phyloP scores from a whole-genome alignment of 2,797 vertebrate genomes.

The Poeciliopsis gracilis region DNA sequence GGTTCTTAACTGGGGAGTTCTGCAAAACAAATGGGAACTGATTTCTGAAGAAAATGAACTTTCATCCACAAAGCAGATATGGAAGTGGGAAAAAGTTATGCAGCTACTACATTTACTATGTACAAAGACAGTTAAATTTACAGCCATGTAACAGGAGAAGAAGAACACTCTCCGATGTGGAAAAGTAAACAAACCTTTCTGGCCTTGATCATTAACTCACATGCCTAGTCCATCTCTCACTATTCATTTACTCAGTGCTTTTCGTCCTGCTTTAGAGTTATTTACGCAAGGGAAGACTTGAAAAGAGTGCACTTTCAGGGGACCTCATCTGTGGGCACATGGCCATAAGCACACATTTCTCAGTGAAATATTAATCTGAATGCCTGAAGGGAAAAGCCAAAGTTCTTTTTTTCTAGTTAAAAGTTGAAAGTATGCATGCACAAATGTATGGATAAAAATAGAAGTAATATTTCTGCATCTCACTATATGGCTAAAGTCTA shows the following conservation, averaged over 20 bases:
- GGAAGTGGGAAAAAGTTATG: not conserved
- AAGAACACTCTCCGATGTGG: not conserved
- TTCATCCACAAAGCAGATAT: not conserved
- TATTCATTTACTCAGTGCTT: not conserved
- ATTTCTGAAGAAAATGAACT: not conserved
- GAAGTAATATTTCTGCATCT: not conserved
- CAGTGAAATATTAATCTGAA: conserved; percentile 6
- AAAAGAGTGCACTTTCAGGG: not conserved
- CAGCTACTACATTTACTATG: not conserved
- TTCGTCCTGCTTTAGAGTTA: conserved; percentile 2
- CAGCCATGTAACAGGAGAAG: not conserved
- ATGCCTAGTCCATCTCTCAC: not conserved
- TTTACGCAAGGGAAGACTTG: conserved; percentile 8
- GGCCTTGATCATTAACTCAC: conserved; percentile 5
- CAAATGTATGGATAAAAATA: not conserved
- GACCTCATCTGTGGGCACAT: conserved; percentile 4
- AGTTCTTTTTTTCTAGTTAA: not conserved
- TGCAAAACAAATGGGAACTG: not conserved
- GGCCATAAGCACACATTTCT: not conserved
- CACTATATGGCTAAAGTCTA: not conserved
- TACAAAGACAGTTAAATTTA: not conserved
- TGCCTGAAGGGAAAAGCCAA: conserved; percentile 5
- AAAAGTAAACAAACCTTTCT: not conserved
- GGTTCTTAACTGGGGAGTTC: not conserved
- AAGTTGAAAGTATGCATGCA: not conserved